These are phyloP conservation scores for Notarius lentiginosus DNA, from an alignment of 2,113 vertebrate species.

Conservation along the genomic window DNA sequence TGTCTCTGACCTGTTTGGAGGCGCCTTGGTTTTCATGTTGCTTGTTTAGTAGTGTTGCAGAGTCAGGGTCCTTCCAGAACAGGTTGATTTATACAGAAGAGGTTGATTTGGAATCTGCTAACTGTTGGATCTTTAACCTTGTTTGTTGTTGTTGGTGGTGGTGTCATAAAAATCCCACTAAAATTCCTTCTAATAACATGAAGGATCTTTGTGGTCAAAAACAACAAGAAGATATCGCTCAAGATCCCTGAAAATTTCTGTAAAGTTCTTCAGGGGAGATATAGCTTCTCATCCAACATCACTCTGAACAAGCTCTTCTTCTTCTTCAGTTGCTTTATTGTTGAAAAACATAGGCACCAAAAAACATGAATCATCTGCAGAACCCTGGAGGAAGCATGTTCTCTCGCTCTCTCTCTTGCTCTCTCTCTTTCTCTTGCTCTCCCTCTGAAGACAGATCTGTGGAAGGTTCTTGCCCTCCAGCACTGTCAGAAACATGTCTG, in stretches of 20 bases:
- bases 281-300: neutral
- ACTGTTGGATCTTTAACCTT: neutral
- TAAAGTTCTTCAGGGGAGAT: neutral
- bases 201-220: neutral
- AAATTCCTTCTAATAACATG: neutral
- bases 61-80: too few relatives aligned
- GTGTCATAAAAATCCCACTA: neutral
- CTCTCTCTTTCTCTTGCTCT: neutral
- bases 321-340: neutral
- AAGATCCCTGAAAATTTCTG: neutral
- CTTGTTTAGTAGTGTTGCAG: too few relatives aligned
- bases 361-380: neutral
- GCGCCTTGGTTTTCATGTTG: too few relatives aligned
- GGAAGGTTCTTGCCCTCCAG: slow-evolving; percentile 35
- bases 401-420: neutral
- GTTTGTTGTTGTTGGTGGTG: too few relatives aligned
- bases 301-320: neutral
- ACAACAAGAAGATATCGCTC: neutral
- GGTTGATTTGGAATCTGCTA: too few relatives aligned
- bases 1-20: too few relatives aligned
- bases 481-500: slow-evolving; percentile 19
- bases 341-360: neutral
- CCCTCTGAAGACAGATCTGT: slow-evolving; percentile 6
- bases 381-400: neutral
- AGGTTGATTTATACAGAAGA: too few relatives aligned